Evolutionary conservation across 2,113 vertebrate genomes (phyloP), one percentile per base, ranked within the genome.

Genomic region (Puntigrus tetrazona): DNA sequence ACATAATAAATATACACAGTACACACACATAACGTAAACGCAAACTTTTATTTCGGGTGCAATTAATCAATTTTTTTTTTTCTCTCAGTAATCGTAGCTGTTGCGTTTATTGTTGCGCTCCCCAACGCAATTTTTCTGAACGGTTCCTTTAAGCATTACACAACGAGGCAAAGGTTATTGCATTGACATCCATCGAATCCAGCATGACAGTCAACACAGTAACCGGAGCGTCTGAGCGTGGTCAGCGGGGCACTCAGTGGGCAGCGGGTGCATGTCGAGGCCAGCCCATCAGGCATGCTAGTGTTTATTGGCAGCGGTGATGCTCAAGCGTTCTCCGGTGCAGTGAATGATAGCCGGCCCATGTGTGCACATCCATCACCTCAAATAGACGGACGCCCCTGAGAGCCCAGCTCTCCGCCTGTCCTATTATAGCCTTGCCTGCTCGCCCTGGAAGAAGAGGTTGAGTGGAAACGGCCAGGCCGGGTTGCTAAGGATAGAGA

Each of bases 291-390:
- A 84, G 52, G 77, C 85, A 86, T 85, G 86, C 85, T 69, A 59
- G 82, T 36, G 22, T 85, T 86, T 81, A 90, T 78, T 85, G 10
- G 74, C 45, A 83, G 74, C 87, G 81, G 55, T 70, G 59, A 70
- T 59, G 22, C 47, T 65, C 76, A 81, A 83, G 84, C 87, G 85
- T 88, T 78, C 45, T 81, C 88, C 89, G 89, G 9, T 79, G 85
- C 18, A 10, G 81, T 87, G 89, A 91, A 88, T 88, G 86, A 94
- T 82, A 83, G 89, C 86, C 88, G 87, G 73, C 82, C 89, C 93
- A 94, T 72, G 79, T 94, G 95, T 93, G 90, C 88, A 87, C 0
- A 94, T 95, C 95, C 91, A 87, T 95, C 94, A 94, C 47, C 83
- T 86, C 25, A 84, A 74, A 86, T 83, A 84, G 47, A 34, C 63